These are phyloP conservation scores for Tillus elongatus DNA, from an alignment of 2,888 invertebrate species.

Conservation along the genomic window DNA sequence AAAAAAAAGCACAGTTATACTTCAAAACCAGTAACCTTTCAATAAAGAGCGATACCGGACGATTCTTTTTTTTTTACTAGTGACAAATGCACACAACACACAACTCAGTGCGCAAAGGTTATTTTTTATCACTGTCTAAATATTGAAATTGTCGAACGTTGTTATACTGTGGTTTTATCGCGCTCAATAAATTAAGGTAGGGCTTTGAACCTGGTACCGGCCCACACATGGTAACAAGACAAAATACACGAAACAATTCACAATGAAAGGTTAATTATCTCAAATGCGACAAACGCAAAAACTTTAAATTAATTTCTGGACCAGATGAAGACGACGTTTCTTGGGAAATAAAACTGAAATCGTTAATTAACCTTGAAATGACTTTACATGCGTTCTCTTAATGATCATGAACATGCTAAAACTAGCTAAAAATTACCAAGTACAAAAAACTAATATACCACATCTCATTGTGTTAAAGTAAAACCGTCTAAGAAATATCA, in stretches of 20 bases:
- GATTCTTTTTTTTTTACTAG: slow-evolving; percentile 1
- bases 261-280: slow-evolving; percentile 18
- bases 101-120: slow-evolving; percentile 8
- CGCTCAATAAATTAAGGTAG: slow-evolving; percentile 22
- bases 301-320: too few species aligned
- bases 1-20: too few species aligned
- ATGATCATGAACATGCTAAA: too few species aligned
- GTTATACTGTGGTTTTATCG: slow-evolving; percentile 14
- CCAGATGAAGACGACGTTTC: slow-evolving; percentile 7
- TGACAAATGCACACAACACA: too few species aligned
- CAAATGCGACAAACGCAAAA: slow-evolving; percentile 15
- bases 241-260: slow-evolving; percentile 18
- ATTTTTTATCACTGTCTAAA: slow-evolving; percentile 13
- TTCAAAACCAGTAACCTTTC: too few species aligned
- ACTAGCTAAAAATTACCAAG: too few species aligned
- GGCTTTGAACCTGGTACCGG: slow-evolving; percentile 19
- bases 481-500: too few species aligned
- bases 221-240: slow-evolving; percentile 14
- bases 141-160: slow-evolving; percentile 12
- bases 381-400: too few species aligned
- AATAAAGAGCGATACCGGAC: background rate
- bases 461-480: too few species aligned
- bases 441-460: too few species aligned
- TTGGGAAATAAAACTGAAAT: too few species aligned
- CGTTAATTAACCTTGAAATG: too few species aligned